phyloP scores from a whole-genome alignment of 2,888 invertebrate genomes.

The Drosophila nigricruria region DNA sequence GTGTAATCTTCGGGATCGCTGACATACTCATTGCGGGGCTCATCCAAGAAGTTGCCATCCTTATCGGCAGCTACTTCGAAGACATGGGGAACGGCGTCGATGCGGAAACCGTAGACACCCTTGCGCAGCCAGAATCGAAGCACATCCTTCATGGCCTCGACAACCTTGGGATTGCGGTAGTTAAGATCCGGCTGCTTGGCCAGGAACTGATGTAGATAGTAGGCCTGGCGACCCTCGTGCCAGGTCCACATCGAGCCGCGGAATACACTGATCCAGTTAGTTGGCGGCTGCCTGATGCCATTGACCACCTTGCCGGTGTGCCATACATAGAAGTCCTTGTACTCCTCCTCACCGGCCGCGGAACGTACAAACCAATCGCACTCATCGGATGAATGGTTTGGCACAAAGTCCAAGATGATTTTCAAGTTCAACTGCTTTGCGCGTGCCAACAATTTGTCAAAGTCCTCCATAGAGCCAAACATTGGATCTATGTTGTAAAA shows the following conservation, averaged over 20 bases:
- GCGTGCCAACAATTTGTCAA: conserved; percentile 87
- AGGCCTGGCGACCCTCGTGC: conserved; percentile 87
- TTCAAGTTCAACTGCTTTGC: conserved; percentile 86
- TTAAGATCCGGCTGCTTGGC: conserved; percentile 89
- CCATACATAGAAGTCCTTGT: conserved; percentile 93
- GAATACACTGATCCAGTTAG: conserved; percentile 86
- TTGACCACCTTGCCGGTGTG: conserved; percentile 83
- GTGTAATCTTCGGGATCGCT: conserved; percentile 86
- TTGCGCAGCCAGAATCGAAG: conserved; percentile 91
- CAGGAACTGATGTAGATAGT: conserved; percentile 89
- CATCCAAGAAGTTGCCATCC: conserved; percentile 85
- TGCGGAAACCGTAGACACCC: conserved; percentile 92
- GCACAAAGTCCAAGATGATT: conserved; percentile 86
- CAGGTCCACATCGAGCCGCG: conserved; percentile 88
- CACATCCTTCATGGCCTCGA: conserved; percentile 87
- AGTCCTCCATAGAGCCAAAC: conserved; percentile 90
- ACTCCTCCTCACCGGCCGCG: conserved; percentile 87
- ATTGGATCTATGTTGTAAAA: conserved; percentile 89
- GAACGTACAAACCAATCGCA: conserved; percentile 94
- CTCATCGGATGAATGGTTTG: conserved; percentile 89
- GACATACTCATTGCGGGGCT: conserved; percentile 86
- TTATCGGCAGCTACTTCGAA: conserved; percentile 76
- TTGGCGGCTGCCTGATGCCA: conserved; percentile 84
- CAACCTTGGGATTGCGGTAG: conserved; percentile 86
- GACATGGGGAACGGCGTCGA: conserved; percentile 88